Evolutionary conservation across 2,888 invertebrate genomes (phyloP).

Genomic region (Rutpela maculata): DNA sequence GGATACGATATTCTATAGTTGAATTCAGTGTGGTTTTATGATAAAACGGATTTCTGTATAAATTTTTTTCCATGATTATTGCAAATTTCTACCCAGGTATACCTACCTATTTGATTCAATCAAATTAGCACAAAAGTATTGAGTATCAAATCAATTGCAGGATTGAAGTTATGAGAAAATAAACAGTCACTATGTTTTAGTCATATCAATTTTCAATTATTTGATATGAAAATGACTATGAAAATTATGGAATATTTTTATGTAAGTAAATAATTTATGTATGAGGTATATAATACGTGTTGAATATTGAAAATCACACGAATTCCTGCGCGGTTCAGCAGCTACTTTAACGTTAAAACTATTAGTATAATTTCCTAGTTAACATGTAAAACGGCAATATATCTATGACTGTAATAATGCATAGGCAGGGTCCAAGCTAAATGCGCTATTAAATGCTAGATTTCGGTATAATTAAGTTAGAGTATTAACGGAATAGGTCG

Average conservation of each 20-base stretch:
- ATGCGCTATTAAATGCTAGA: conserved; percentile 65
- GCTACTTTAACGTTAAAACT: conserved; percentile 51
- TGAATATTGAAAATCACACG: conserved; percentile 1
- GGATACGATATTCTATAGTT: too few relatives aligned
- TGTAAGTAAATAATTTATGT: conserved; percentile 4
- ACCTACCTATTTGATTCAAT: too few relatives aligned
- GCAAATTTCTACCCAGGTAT: too few relatives aligned
- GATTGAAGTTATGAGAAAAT: too few relatives aligned
- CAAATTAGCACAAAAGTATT: too few relatives aligned
- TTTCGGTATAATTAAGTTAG: conserved; percentile 67
- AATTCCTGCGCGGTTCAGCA: conserved; percentile 35
- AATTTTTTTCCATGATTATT: too few relatives aligned
- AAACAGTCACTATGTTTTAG: neutral
- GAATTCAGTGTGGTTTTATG: too few relatives aligned
- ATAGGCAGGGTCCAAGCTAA: conserved; percentile 58
- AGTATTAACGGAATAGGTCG: conserved; percentile 63
- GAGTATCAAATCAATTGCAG: too few relatives aligned
- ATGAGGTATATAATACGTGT: neutral
- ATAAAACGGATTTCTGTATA: too few relatives aligned
- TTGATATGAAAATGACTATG: neutral
- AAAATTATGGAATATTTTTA: neutral
- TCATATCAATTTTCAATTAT: neutral
- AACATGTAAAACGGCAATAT: conserved; percentile 62
- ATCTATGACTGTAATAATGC: conserved; percentile 59
- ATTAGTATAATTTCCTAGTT: conserved; percentile 61